These are phyloP conservation scores for Typhlichthys subterraneus DNA, from an alignment of 2,797 vertebrate genomes.

Conservation along the genomic window DNA sequence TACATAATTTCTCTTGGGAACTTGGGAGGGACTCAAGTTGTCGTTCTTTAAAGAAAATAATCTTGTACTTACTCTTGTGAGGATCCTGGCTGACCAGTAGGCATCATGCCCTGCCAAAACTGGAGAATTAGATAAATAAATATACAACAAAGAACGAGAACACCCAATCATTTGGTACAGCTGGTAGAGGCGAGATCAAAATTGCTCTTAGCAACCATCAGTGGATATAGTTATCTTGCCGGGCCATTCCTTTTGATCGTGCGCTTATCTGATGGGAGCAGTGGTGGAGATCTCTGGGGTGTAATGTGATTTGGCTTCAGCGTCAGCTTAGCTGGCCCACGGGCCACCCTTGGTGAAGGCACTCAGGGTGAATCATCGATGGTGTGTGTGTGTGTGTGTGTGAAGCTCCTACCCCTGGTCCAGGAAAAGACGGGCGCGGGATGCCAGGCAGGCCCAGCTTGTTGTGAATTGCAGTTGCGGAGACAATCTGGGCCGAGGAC, in stretches of 20 bases:
- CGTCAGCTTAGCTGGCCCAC: constrained; percentile 45
- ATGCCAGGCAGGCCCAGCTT: constrained; percentile 98
- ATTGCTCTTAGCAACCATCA: constrained; percentile 43
- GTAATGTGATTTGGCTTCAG: constrained; percentile 75
- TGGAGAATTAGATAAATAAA: constrained; percentile 76
- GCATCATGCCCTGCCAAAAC: constrained; percentile 99
- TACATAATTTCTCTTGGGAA: constrained; percentile 6
- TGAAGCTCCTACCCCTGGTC: constrained; percentile 93
- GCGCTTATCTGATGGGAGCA: constrained; percentile 76
- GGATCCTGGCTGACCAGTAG: constrained; percentile 95
- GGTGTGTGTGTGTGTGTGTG: neutral
- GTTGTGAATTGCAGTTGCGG: constrained; percentile 99
- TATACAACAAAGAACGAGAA: constrained; percentile 54
- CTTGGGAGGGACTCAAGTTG: neutral
- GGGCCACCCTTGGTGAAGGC: constrained; percentile 53
- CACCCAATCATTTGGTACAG: constrained; percentile 48
- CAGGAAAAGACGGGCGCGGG: constrained; percentile 94
- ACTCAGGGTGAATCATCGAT: constrained; percentile 56
- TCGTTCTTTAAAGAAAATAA: constrained; percentile 12
- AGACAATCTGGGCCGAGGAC: constrained; percentile 99
- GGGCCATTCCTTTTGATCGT: constrained; percentile 64
- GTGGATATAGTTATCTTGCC: constrained; percentile 70
- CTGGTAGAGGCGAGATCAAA: constrained; percentile 56
- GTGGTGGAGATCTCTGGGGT: constrained; percentile 69
- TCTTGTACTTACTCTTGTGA: constrained; percentile 94